Conservation (phyloP, 2,113 vertebrate genomes). For the Daphoenositta chrysoptera region DNA sequence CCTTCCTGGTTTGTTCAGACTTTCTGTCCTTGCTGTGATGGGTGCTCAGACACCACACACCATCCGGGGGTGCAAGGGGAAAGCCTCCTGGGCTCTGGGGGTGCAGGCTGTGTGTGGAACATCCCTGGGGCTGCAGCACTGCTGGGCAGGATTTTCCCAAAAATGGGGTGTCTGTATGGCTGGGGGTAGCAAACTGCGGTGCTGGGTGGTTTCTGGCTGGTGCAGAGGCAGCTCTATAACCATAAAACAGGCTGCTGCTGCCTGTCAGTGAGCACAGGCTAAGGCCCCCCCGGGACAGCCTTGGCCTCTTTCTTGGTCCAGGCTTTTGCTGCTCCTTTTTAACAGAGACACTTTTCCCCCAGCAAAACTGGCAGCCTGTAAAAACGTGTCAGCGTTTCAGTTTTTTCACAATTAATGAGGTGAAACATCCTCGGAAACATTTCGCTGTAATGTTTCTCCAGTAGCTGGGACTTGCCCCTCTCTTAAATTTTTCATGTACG, state of each 20-base stretch:
- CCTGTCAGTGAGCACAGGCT: slow-evolving; percentile 2
- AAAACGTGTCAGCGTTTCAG: slow-evolving; percentile 57
- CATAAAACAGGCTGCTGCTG: slow-evolving; percentile 37
- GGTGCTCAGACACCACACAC: not conserved
- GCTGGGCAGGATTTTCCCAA: not conserved
- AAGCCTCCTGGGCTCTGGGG: not conserved
- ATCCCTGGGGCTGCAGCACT: not conserved
- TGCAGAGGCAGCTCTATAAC: not conserved
- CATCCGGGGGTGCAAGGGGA: not conserved
- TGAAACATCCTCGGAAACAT: slow-evolving; percentile 60
- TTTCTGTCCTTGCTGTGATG: not conserved
- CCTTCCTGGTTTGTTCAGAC: not conserved
- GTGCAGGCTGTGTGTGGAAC: not conserved
- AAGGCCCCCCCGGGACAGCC: slow-evolving; percentile 3
- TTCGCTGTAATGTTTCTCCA: slow-evolving; percentile 25
- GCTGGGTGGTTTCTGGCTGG: not conserved
- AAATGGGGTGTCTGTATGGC: fast-evolving
- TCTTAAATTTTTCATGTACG: slow-evolving; percentile 46
- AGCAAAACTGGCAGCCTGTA: slow-evolving; percentile 53
- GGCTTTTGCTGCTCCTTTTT: slow-evolving; percentile 21
- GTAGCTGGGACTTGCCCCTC: slow-evolving; percentile 44
- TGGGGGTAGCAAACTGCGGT: not conserved
- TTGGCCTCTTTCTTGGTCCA: slow-evolving; percentile 5
- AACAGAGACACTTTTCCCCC: slow-evolving; percentile 30
- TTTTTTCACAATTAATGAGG: slow-evolving; percentile 68